Base-by-base conservation (phyloP, 1,140 invertebrate species). In the Drosophila nasuta region DNA sequence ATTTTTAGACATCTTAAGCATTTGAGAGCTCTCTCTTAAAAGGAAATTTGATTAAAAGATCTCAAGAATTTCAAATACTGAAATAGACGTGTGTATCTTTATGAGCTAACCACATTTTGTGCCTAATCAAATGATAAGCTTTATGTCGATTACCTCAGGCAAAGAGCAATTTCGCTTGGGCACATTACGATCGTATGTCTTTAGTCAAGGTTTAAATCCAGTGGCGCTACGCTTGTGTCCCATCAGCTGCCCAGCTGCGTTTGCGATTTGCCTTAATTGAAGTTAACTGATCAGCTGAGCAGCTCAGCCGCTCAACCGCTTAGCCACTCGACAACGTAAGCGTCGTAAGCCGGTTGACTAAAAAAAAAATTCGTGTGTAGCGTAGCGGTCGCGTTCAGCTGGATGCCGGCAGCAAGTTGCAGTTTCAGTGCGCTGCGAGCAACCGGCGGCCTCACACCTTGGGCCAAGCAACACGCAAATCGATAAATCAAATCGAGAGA, bases 51-150 rank as follows among this genome's bases (percentile, higher is more conserved):
- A 82, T 82, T 82, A 63, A 64, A 25, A 52, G 57, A 69, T 52
- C 68, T 58, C 66, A 13, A 51, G 46, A 86, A 81, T 75, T 75
- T 48, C 60, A n/a, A 38, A 2, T 38, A 10, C 35, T 13, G 17
- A 20, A 49, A 67, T 25, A 25, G 20, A 4, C 1, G 15, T 25
- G 35, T 46, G 78, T 88, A 88, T 88, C 85, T 88, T 88, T 88
- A 90, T 67, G 68, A 77, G 56, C 60, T 17, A 15, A 15, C 52
- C 66, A 77, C 67, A 77, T 75, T 79, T 65, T 77, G 51, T 56
- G 85, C 15, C 74, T 83, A 89, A 88, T 88, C 83, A 88, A 83
- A 78, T 76, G 71, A 88, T 88, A 89, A 85, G 85, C 85, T 89
- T 88, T 88, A 89, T 88, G 81, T 71, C 85, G 71, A 88, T 85